Conservation (phyloP, 2,113 vertebrate species). For the Xyliphius kryptos region DNA sequence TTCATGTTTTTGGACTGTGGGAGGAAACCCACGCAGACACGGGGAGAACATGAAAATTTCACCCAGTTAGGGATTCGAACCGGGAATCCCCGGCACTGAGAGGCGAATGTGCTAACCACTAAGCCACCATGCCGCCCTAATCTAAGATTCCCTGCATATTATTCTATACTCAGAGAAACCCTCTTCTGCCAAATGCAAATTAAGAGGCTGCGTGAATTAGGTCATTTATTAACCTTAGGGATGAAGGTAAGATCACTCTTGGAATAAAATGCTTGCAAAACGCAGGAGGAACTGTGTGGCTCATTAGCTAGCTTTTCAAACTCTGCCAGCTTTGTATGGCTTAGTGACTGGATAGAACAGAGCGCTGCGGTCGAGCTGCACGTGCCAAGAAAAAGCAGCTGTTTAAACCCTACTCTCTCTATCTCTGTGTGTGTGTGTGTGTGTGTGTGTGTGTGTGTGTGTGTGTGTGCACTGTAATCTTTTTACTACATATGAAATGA, state of each 20-base stretch:
- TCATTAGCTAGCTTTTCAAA: conserved; percentile 10
- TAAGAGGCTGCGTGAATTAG: neutral
- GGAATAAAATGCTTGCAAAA: neutral
- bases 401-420: conserved; percentile 4
- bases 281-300: neutral
- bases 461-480: neutral
- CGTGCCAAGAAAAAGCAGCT: conserved; percentile 12
- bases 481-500: too few species aligned
- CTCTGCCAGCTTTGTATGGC: conserved; percentile 6
- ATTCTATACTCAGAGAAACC: neutral
- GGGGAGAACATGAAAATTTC: too few species aligned
- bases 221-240: neutral
- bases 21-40: too few species aligned
- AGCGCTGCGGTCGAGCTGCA: neutral
- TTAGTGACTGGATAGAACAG: neutral
- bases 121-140: neutral
- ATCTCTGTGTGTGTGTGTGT: neutral
- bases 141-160: neutral
- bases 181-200: neutral
- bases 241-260: neutral
- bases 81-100: too few species aligned
- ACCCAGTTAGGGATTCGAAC: too few species aligned
- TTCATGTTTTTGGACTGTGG: too few species aligned
- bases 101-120: too few species aligned
- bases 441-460: neutral